Percentiles rank a stretch among this genome's conserved stretches.
These are phyloP conservation scores for Leptinotarsa tumamoca DNA, from an alignment of 2,888 invertebrate species.

Conservation along the genomic window DNA sequence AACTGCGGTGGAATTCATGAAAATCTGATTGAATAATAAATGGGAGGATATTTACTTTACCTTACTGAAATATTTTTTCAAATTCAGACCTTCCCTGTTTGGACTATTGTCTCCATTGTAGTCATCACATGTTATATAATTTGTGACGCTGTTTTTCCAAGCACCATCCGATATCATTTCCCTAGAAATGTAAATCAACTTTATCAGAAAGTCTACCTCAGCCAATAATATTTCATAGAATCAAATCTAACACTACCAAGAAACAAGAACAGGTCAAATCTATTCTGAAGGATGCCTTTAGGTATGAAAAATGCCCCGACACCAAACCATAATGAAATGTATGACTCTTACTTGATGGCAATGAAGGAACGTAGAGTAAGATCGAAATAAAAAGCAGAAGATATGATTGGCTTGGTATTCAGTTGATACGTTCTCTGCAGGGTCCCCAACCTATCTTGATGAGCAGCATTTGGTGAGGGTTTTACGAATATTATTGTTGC, in stretches of 20 bases:
- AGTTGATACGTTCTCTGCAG: slow-evolving; percentile 80
- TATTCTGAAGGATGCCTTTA: background rate
- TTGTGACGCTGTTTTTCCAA: slow-evolving; percentile 76
- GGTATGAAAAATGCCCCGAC: background rate
- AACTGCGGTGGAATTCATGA: background rate
- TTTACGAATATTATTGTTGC: slow-evolving; percentile 81
- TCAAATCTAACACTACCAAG: background rate
- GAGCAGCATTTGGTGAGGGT: slow-evolving; percentile 77
- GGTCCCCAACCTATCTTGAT: slow-evolving; percentile 77
- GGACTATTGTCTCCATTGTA: slow-evolving; percentile 83
- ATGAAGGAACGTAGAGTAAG: slow-evolving; percentile 79
- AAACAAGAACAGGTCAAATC: background rate
- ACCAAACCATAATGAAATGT: background rate
- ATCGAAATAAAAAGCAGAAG: slow-evolving; percentile 90
- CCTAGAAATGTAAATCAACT: slow-evolving; percentile 65
- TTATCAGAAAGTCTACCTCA: background rate
- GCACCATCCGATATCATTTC: slow-evolving; percentile 78
- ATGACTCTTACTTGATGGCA: slow-evolving; percentile 75
- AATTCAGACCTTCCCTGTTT: slow-evolving; percentile 75
- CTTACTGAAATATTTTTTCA: slow-evolving; percentile 77
- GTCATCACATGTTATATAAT: slow-evolving; percentile 82
- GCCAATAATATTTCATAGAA: no score
- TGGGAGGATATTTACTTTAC: slow-evolving; percentile 54
- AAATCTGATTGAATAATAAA: background rate
- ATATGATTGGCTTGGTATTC: slow-evolving; percentile 79